Percentiles rank a stretch among this genome's conserved stretches.
Conservation (phyloP, 2,113 vertebrate genomes). For the Ciconia boyciana region DNA sequence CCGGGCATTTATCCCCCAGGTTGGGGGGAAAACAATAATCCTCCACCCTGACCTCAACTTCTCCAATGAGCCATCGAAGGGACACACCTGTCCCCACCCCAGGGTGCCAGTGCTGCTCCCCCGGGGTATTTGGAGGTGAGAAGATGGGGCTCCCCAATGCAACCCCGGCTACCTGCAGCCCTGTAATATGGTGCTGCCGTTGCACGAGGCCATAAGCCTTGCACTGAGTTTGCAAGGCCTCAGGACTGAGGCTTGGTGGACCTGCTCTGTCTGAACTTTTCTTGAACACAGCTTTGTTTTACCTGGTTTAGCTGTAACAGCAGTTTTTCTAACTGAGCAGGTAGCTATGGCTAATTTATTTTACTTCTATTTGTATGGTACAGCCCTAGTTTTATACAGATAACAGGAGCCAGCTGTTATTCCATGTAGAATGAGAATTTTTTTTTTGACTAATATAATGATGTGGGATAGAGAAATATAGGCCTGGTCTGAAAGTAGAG, state of each 20-base stretch:
- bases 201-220: accelerated
- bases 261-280: neutral
- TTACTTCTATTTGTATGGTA: neutral
- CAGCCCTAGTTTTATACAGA: neutral
- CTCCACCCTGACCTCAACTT: neutral
- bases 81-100: accelerated
- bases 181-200: accelerated
- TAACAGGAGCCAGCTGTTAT: neutral
- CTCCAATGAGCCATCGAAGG: neutral
- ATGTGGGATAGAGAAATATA: neutral
- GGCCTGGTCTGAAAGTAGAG: neutral
- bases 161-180: accelerated
- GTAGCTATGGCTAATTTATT: neutral
- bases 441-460: neutral
- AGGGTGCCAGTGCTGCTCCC: neutral
- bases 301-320: neutral
- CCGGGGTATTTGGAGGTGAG: accelerated
- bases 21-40: accelerated
- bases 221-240: neutral
- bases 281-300: neutral
- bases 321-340: neutral
- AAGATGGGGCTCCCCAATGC: neutral
- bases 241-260: neutral
- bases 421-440: neutral
- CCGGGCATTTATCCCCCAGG: accelerated